Conservation (phyloP, 2,888 invertebrate genomes). For the Hemaris fuciformis region DNA sequence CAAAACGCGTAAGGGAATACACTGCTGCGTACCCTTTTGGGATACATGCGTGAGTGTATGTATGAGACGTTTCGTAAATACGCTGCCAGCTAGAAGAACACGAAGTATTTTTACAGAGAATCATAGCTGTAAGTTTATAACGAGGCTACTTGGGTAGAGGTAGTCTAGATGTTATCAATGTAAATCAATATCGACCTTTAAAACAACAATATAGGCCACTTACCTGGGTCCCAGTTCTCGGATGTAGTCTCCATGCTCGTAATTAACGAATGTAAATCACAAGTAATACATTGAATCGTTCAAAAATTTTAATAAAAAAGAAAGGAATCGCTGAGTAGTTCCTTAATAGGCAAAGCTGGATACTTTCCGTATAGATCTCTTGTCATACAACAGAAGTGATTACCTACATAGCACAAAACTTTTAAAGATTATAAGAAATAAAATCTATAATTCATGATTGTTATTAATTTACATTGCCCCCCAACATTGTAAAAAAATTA, state of each 20-base stretch:
- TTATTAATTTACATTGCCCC: not conserved
- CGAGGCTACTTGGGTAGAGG: not conserved
- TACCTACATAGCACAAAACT: not conserved
- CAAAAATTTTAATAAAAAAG: not conserved
- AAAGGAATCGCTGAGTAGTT: not conserved
- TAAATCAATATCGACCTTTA: not conserved
- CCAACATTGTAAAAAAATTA: not conserved
- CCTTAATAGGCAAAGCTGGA: not conserved
- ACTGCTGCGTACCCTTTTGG: too few species aligned
- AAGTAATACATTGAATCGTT: not conserved
- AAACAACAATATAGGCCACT: not conserved
- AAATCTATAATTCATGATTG: not conserved
- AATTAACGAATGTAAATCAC: constrained; percentile 18
- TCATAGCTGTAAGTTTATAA: not conserved
- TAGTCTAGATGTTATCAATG: constrained; percentile 5
- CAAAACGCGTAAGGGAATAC: too few species aligned
- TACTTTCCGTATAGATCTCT: not conserved
- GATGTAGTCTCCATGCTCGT: constrained; percentile 58
- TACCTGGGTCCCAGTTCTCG: constrained; percentile 74
- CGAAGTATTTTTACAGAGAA: not conserved
- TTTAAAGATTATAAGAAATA: not conserved
- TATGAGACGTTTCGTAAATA: too few species aligned
- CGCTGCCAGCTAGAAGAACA: too few species aligned
- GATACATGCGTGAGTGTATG: too few species aligned
- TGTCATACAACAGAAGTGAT: not conserved